Evolutionary conservation across 2,113 vertebrate species (phyloP).

Genomic region (Probosciger aterrimus): DNA sequence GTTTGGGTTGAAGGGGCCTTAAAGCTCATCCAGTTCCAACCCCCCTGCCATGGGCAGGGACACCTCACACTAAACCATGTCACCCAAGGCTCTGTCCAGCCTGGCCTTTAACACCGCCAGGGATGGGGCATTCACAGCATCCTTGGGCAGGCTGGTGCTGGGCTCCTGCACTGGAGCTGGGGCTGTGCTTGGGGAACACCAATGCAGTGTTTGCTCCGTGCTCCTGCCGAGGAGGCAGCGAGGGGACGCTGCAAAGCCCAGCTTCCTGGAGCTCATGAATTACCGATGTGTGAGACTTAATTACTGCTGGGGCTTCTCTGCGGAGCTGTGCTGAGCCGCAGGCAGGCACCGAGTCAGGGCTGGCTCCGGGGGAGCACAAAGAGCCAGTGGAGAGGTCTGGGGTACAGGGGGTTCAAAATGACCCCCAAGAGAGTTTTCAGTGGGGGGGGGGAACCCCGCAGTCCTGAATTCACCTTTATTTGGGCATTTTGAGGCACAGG

Average conservation of each 20-base stretch:
- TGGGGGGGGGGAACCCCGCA: background rate
- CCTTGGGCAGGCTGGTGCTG: background rate
- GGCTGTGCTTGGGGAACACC: background rate
- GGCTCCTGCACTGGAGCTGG: fast-evolving
- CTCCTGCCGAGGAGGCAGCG: fast-evolving
- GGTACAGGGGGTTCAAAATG: background rate
- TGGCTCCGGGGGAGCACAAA: background rate
- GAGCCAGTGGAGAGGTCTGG: background rate
- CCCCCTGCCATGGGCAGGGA: background rate
- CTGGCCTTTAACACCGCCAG: background rate
- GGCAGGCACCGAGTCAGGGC: background rate
- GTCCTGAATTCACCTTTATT: background rate
- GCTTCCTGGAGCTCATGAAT: background rate
- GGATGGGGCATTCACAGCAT: background rate
- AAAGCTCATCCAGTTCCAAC: background rate
- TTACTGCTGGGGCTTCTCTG: background rate
- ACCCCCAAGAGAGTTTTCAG: background rate
- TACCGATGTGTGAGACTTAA: constrained; percentile 28
- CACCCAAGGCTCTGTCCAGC: background rate
- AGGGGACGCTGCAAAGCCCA: background rate
- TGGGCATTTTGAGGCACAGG: background rate
- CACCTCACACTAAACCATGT: background rate
- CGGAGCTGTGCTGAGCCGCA: background rate
- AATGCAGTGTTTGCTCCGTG: background rate
- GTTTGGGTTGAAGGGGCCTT: background rate